Conservation (phyloP, 2,797 vertebrate species). For the Rhynchonycteris naso region DNA sequence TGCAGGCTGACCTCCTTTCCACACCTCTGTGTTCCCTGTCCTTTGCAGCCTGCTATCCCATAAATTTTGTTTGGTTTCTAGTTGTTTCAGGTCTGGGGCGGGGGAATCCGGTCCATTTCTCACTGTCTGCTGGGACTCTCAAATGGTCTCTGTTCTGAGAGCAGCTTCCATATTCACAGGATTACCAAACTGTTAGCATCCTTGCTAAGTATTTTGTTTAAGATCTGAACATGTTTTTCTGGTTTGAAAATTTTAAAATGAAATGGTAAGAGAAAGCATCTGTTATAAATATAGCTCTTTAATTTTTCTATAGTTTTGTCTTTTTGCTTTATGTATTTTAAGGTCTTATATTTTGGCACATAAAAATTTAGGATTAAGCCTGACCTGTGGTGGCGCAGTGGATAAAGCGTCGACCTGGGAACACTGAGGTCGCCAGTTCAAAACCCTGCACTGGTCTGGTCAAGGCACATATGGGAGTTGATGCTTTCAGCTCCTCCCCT, state of each 20-base stretch:
- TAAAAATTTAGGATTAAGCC: background rate
- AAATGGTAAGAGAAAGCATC: background rate
- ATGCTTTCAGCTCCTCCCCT: no score
- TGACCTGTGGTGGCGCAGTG: no score
- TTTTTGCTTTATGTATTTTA: background rate
- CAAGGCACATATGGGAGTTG: no score
- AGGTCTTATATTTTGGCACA: background rate
- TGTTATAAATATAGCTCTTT: background rate
- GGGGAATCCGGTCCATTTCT: background rate
- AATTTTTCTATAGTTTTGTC: background rate
- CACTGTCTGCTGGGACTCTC: background rate
- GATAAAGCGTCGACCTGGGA: no score
- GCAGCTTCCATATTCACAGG: accelerated
- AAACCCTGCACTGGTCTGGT: no score
- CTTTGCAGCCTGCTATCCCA: background rate
- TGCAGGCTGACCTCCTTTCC: no score
- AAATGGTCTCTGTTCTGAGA: background rate
- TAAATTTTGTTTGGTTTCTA: no score
- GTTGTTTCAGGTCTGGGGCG: background rate
- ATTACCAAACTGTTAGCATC: background rate
- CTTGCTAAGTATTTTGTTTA: background rate
- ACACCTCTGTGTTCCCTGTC: background rate
- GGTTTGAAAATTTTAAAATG: background rate
- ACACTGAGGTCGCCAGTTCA: no score
- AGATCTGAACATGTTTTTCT: background rate